Conservation (phyloP, 2,113 vertebrate genomes). For the Glaucomys volans region DNA sequence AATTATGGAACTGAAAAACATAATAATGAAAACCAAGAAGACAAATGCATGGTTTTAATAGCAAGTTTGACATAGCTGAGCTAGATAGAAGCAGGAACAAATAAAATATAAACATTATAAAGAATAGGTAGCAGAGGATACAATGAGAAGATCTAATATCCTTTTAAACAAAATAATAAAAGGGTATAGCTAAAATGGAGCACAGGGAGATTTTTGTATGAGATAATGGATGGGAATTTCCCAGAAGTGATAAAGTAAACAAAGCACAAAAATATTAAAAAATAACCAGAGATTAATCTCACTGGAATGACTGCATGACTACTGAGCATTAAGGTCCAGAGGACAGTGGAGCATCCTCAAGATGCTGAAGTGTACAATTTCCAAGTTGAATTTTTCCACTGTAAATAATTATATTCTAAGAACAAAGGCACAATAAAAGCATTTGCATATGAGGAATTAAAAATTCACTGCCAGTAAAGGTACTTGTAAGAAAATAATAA, state of each 20-base stretch:
- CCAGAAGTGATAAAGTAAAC: background rate
- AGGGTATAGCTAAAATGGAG: background rate
- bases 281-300: background rate
- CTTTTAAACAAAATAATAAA: background rate
- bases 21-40: background rate
- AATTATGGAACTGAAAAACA: background rate
- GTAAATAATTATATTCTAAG: background rate
- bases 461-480: background rate
- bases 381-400: background rate
- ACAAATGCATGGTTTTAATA: conserved; percentile 4
- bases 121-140: background rate
- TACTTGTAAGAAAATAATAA: background rate
- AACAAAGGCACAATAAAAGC: background rate
- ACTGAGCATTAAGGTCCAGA: background rate
- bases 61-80: background rate
- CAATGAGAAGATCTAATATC: background rate
- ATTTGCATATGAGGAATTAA: background rate
- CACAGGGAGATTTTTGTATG: conserved; percentile 24
- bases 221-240: conserved; percentile 33
- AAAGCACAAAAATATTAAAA: conserved; percentile 4
- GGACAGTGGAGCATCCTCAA: background rate
- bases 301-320: background rate
- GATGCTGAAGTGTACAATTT: background rate
- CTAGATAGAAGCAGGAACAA: background rate
- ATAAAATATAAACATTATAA: background rate